These are phyloP conservation scores for Acanthosepion pharaonis DNA, from an alignment of 2,888 invertebrate genomes.

Conservation along the genomic window DNA sequence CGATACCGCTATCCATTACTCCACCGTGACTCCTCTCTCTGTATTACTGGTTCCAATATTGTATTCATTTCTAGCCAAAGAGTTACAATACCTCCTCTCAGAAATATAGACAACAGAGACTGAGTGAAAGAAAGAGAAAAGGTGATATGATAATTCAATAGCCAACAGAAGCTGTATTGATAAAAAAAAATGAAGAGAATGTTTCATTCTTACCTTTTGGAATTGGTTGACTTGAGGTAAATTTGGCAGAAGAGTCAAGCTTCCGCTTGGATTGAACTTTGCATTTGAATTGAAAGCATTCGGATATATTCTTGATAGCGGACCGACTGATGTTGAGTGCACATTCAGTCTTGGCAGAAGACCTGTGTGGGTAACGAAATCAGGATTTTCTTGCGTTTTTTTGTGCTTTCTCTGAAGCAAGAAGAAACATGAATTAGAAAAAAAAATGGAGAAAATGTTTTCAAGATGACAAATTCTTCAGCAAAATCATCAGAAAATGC, in stretches of 20 bases:
- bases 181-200: not conserved
- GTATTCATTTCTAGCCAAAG: no score
- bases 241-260: not conserved
- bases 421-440: not conserved
- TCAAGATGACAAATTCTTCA: not conserved
- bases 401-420: slow-evolving; percentile 58
- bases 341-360: slow-evolving; percentile 66
- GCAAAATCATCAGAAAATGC: no score
- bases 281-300: not conserved
- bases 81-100: no score
- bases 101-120: no score
- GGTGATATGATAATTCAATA: no score
- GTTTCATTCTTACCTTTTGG: slow-evolving; percentile 1
- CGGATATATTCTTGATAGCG: slow-evolving; percentile 44
- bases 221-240: slow-evolving; percentile 3
- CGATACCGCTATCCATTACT: no score
- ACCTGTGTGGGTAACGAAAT: slow-evolving; percentile 59
- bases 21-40: no score
- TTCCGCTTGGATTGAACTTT: slow-evolving; percentile 12
- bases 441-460: not conserved
- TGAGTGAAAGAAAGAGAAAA: no score
- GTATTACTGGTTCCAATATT: no score
- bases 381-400: slow-evolving; percentile 56
- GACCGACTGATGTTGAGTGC: slow-evolving; percentile 65
- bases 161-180: no score